These are phyloP conservation scores for Phalera bucephala DNA, from an alignment of 2,888 invertebrate species.

Conservation along the genomic window DNA sequence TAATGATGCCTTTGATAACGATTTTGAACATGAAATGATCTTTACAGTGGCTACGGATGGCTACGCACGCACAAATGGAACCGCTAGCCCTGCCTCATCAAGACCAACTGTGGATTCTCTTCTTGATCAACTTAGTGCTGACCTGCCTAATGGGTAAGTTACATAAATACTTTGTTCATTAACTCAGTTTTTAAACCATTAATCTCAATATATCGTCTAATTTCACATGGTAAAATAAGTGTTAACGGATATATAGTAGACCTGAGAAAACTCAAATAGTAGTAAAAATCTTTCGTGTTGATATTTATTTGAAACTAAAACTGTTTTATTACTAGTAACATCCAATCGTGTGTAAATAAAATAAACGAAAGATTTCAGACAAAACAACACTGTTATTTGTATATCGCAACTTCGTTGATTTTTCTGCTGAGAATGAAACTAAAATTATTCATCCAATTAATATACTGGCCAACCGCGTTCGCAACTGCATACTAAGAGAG, in stretches of 20 bases:
- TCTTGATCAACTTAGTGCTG: constrained; percentile 92
- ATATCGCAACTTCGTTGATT: neutral
- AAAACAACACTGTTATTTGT: neutral
- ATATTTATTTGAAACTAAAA: neutral
- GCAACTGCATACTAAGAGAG: too few species aligned
- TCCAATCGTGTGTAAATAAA: neutral
- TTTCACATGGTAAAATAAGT: too few species aligned
- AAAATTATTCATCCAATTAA: too few species aligned
- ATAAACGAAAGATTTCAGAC: neutral
- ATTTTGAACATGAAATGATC: constrained; percentile 1
- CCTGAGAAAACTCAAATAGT: too few species aligned
- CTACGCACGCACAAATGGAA: constrained; percentile 72
- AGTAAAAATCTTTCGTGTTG: neutral
- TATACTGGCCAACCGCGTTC: too few species aligned
- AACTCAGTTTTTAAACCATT: too few species aligned
- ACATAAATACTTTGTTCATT: neutral
- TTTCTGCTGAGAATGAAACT: too few species aligned
- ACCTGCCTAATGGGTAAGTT: constrained; percentile 89
- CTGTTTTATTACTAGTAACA: neutral
- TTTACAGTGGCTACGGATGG: constrained; percentile 53
- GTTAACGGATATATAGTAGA: too few species aligned
- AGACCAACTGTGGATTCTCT: constrained; percentile 95
- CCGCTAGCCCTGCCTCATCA: constrained; percentile 72
- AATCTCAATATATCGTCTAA: too few species aligned
- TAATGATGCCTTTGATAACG: too few species aligned